A percentile compares a stretch with the other conserved stretches of the same genome.
These are phyloP conservation scores for Arion vulgaris DNA, from an alignment of 1,140 invertebrate species.

Conservation along the genomic window DNA sequence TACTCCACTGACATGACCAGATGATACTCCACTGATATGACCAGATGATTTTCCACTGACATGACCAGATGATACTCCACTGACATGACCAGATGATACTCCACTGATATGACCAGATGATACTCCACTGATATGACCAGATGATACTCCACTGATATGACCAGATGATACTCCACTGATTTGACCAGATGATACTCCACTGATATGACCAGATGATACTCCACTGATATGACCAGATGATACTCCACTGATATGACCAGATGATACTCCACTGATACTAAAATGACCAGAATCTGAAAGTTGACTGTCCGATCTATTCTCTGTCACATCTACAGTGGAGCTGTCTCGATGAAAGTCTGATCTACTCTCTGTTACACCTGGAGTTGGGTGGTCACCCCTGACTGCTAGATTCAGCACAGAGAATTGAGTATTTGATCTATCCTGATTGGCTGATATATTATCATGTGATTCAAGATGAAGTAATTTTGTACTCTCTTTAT, in stretches of 20 bases:
- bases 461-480: neutral
- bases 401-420: neutral
- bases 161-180: neutral
- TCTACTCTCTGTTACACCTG: neutral
- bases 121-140: neutral
- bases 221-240: neutral
- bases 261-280: neutral
- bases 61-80: neutral
- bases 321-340: neutral
- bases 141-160: neutral
- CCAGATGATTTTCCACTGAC: neutral
- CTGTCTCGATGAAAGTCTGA: neutral
- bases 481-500: neutral
- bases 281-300: neutral
- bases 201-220: neutral
- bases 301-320: neutral
- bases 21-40: neutral
- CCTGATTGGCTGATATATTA: neutral
- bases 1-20: neutral
- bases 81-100: neutral
- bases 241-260: neutral
- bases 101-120: neutral
- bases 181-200: neutral
- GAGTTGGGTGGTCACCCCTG: neutral
- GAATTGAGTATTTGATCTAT: no score